These are phyloP conservation scores for Geotrupes spiniger DNA, from an alignment of 2,888 invertebrate species.

Conservation along the genomic window DNA sequence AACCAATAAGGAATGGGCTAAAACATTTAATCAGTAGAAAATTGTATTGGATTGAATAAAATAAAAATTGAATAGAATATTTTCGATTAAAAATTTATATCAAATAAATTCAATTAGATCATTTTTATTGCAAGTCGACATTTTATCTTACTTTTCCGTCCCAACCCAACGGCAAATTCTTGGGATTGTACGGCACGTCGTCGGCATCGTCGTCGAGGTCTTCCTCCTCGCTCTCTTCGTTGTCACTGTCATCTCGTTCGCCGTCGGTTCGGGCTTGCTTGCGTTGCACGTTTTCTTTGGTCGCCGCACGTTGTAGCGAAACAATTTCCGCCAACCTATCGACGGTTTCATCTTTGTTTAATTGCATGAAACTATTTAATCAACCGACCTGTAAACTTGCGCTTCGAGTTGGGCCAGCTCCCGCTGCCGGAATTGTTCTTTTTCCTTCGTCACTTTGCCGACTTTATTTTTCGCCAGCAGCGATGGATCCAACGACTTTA, in stretches of 20 bases:
- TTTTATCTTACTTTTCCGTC: slow-evolving; percentile 77
- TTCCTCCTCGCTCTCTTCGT: slow-evolving; percentile 77
- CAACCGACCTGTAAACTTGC: slow-evolving; percentile 68
- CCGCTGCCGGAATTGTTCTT: slow-evolving; percentile 70
- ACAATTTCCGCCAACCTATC: slow-evolving; percentile 79
- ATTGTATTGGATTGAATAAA: slow-evolving; percentile 10
- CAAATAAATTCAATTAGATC: not conserved
- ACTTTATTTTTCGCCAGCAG: slow-evolving; percentile 88
- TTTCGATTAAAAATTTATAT: slow-evolving; percentile 3
- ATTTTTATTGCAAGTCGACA: no score
- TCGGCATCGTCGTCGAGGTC: slow-evolving; percentile 87
- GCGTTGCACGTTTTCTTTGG: slow-evolving; percentile 97
- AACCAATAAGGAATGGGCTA: slow-evolving; percentile 91
- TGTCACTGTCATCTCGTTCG: slow-evolving; percentile 88
- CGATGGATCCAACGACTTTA: slow-evolving; percentile 87
- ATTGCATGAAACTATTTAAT: slow-evolving; percentile 9
- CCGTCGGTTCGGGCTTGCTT: slow-evolving; percentile 96
- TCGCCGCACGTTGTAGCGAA: slow-evolving; percentile 80
- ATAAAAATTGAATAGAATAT: slow-evolving; percentile 10
- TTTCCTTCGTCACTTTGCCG: slow-evolving; percentile 61
- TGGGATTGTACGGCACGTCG: slow-evolving; percentile 98
- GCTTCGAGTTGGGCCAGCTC: slow-evolving; percentile 88
- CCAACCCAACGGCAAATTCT: slow-evolving; percentile 98
- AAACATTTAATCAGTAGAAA: no score
- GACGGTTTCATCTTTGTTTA: not conserved